Conservation (phyloP, 2,797 vertebrate genomes). For the Epinephelus coioides region DNA sequence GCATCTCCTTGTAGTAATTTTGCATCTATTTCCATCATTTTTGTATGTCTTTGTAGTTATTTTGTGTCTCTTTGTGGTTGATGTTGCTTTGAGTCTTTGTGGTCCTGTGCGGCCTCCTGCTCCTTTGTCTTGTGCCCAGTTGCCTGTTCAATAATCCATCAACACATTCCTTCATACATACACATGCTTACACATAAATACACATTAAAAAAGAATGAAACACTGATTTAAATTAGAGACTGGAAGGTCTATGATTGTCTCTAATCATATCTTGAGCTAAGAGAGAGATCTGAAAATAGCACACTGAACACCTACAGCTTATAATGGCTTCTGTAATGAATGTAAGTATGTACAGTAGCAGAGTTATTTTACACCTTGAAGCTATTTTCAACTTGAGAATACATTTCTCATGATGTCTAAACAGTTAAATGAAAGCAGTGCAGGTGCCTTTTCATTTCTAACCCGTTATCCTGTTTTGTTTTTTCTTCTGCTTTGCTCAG, state of each 20-base stretch:
- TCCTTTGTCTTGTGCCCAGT: too few relatives aligned
- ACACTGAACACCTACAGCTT: background rate
- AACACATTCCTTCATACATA: background rate
- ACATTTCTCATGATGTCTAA: slow-evolving; percentile 40
- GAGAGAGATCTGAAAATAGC: background rate
- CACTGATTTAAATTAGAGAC: background rate
- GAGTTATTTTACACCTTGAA: slow-evolving; percentile 25
- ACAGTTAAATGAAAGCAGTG: slow-evolving; percentile 35
- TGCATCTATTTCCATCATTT: background rate
- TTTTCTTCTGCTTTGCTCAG: slow-evolving; percentile 51
- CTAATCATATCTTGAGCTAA: background rate
- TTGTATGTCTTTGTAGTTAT: background rate
- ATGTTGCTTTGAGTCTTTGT: background rate
- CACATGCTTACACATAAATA: slow-evolving; percentile 1
- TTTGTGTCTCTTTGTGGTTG: background rate
- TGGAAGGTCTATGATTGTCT: background rate
- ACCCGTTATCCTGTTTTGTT: slow-evolving; percentile 13
- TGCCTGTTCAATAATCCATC: background rate
- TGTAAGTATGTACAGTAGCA: slow-evolving; percentile 7
- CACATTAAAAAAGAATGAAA: background rate
- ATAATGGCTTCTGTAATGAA: background rate
- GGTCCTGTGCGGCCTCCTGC: background rate
- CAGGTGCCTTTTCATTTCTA: slow-evolving; percentile 47
- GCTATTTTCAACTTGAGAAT: slow-evolving; percentile 26
- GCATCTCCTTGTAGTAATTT: too few relatives aligned